phyloP scores from a whole-genome alignment of 2,113 vertebrate species.

The Danio rerio region DNA sequence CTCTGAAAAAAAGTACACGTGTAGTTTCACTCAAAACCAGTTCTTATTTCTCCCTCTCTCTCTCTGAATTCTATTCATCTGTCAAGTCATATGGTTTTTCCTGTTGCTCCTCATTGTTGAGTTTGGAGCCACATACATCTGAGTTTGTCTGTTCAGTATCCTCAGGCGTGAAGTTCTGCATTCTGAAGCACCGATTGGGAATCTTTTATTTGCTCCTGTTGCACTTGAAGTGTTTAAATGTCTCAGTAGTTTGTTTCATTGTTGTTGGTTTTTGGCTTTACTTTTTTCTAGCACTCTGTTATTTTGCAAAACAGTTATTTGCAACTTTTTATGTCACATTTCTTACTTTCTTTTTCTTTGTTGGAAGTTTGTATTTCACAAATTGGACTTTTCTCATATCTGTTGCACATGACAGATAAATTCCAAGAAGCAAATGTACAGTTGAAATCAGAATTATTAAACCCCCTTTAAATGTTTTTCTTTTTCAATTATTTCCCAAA shows the following conservation, averaged over 20 bases:
- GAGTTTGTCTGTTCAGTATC: neutral
- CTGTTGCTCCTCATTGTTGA: slow-evolving; percentile 44
- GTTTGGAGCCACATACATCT: neutral
- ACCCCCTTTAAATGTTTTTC: too few species aligned
- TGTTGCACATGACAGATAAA: too few species aligned
- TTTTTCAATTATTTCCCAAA: too few species aligned
- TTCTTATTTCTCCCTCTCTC: slow-evolving; percentile 9
- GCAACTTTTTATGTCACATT: too few species aligned
- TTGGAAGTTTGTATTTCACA: too few species aligned
- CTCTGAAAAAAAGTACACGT: slow-evolving; percentile 7
- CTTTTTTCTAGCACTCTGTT: neutral
- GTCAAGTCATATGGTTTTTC: slow-evolving; percentile 29
- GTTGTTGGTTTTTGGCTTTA: too few species aligned
- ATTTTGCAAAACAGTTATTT: neutral
- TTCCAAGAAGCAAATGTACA: too few species aligned
- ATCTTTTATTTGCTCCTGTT: neutral
- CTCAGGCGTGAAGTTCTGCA: slow-evolving; percentile 27
- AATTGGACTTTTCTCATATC: too few species aligned
- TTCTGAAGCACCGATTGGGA: neutral
- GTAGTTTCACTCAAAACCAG: slow-evolving; percentile 19
- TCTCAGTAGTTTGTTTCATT: neutral
- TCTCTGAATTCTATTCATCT: neutral
- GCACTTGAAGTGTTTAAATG: neutral
- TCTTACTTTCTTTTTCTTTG: too few species aligned
- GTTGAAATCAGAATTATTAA: too few species aligned